Percentiles rank a stretch among this genome's conserved stretches.
Evolutionary conservation across 2,797 vertebrate species (phyloP).

Genomic region (Syndactyla subalaris): DNA sequence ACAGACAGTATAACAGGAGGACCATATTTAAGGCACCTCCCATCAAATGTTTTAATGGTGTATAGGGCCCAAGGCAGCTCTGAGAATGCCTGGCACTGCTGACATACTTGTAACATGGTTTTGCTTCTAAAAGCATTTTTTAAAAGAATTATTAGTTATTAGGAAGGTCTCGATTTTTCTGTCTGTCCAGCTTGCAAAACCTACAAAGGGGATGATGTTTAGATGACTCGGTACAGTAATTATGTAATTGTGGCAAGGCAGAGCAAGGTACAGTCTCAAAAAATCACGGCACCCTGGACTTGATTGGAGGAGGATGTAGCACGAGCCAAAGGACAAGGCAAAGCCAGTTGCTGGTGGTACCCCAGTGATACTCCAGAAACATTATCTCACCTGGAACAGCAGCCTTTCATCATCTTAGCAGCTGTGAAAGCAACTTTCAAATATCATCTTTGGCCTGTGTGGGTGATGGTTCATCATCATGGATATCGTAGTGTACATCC

Average conservation of each 20-base stretch:
- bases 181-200: neutral
- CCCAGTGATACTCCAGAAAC: neutral
- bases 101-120: neutral
- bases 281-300: neutral
- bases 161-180: neutral
- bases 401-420: neutral
- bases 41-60: neutral
- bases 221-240: neutral
- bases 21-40: neutral
- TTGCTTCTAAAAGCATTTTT: neutral
- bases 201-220: neutral
- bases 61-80: neutral
- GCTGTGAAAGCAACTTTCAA: neutral
- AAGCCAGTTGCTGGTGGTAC: neutral
- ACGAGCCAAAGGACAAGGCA: neutral
- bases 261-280: neutral
- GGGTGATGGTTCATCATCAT: neutral
- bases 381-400: neutral
- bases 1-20: conserved; percentile 12
- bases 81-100: neutral
- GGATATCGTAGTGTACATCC: rapidly evolving
- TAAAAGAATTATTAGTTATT: neutral
- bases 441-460: neutral
- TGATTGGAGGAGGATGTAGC: neutral
- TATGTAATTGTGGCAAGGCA: neutral